These are phyloP conservation scores for Drosophila kanapiae DNA, from an alignment of 1,140 invertebrate species.

Conservation along the genomic window DNA sequence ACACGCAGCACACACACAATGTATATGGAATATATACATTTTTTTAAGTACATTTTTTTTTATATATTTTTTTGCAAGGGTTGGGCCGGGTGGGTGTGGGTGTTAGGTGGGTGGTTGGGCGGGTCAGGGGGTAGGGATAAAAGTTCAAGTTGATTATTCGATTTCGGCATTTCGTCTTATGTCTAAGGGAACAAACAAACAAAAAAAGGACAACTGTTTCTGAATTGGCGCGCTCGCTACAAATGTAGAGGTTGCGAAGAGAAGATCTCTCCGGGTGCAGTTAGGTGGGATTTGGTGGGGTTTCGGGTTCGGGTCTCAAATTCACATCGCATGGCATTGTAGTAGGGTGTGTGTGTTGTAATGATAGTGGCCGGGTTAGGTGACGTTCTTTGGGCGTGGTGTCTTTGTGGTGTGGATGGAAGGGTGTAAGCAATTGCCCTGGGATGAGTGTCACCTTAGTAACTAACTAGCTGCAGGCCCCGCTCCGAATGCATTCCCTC, in stretches of 20 bases:
- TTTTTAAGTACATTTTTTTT: conserved; percentile 28
- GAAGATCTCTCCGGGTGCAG: conserved; percentile 38
- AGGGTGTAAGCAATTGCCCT: conserved; percentile 43
- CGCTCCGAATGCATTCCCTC: conserved; percentile 1
- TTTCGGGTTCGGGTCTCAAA: conserved; percentile 16
- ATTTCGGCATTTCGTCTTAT: conserved; percentile 71
- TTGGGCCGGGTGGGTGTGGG: conserved; percentile 24
- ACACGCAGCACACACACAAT: conserved; percentile 26
- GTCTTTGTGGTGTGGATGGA: conserved; percentile 3
- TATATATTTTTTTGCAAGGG: conserved; percentile 50
- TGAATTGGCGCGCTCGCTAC: conserved; percentile 50
- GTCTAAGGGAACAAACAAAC: conserved; percentile 48
- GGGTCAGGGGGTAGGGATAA: conserved; percentile 56
- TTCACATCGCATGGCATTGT: conserved; percentile 22
- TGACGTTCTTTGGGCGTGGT: not conserved
- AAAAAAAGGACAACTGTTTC: conserved; percentile 36
- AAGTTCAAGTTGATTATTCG: conserved; percentile 82
- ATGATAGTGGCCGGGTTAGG: conserved; percentile 34
- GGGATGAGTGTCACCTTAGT: conserved; percentile 41
- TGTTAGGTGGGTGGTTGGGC: conserved; percentile 35
- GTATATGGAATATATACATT: conserved; percentile 31
- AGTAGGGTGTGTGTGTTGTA: conserved; percentile 14
- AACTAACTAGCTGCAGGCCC: conserved; percentile 18
- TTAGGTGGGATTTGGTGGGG: conserved; percentile 20
- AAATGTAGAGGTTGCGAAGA: conserved; percentile 36